These are phyloP conservation scores for Drosophila burlai DNA, from an alignment of 1,140 invertebrate species.

Conservation along the genomic window DNA sequence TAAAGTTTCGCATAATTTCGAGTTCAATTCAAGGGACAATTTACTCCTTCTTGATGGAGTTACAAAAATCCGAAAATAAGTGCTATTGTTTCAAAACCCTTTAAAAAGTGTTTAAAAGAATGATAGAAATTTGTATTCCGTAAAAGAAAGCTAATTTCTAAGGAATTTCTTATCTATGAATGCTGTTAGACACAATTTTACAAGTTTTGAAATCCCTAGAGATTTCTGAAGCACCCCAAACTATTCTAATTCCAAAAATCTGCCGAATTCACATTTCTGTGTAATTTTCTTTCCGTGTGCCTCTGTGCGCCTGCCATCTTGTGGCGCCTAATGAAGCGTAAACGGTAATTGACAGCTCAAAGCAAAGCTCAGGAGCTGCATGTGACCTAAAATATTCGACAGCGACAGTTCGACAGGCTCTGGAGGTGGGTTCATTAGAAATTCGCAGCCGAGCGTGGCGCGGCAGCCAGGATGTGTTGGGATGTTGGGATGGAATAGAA, in stretches of 20 bases:
- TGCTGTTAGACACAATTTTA: too few species aligned
- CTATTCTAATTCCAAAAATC: too few species aligned
- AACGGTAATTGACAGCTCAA: slow-evolving; percentile 82
- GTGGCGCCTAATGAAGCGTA: slow-evolving; percentile 80
- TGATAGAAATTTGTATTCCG: too few species aligned
- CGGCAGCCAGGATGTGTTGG: slow-evolving; percentile 23
- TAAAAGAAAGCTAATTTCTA: too few species aligned
- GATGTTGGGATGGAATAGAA: slow-evolving; percentile 23
- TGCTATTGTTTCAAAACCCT: neutral
- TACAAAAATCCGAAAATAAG: neutral
- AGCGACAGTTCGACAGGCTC: slow-evolving; percentile 63
- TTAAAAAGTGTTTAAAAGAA: neutral
- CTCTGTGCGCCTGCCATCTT: slow-evolving; percentile 34
- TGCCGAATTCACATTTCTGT: neutral
- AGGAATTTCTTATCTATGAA: too few species aligned
- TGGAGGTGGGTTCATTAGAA: slow-evolving; percentile 72
- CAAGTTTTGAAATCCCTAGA: neutral
- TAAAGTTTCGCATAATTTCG: neutral
- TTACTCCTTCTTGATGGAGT: neutral
- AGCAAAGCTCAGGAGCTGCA: slow-evolving; percentile 56
- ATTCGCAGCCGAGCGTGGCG: slow-evolving; percentile 39
- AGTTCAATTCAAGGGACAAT: neutral
- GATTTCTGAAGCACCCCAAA: neutral
- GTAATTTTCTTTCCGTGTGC: slow-evolving; percentile 1
- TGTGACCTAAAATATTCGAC: slow-evolving; percentile 77